Evolutionary conservation across 1,140 invertebrate species (phyloP).

Genomic region (Gonatopus flavifemur): DNA sequence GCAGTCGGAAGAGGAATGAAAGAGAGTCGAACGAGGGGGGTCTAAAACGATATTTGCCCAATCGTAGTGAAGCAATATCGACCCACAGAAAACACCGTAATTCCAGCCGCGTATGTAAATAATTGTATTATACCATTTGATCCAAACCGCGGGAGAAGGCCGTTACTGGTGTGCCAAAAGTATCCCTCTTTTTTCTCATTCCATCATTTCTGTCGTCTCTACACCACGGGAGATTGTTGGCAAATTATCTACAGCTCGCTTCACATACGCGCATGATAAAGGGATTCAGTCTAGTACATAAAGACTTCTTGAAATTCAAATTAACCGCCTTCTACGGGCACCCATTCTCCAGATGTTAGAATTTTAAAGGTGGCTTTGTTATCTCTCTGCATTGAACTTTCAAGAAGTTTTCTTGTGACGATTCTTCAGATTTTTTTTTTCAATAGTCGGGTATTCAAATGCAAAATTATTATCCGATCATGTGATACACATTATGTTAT

Average conservation of each 20-base stretch:
- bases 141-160: not conserved
- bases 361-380: no score
- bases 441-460: no score
- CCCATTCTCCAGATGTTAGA: no score
- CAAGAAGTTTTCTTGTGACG: no score
- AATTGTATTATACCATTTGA: conserved; percentile 47
- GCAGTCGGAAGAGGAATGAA: conserved; percentile 1
- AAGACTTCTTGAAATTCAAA: conserved; percentile 37
- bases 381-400: no score
- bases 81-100: conserved; percentile 36
- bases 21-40: conserved; percentile 2
- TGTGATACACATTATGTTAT: no score
- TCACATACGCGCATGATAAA: conserved; percentile 26
- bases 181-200: no score
- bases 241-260: conserved; percentile 40
- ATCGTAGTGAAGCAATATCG: conserved; percentile 45
- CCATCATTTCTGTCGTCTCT: conserved; percentile 8
- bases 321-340: no score
- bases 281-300: conserved; percentile 19
- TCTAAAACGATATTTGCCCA: conserved; percentile 50
- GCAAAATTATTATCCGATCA: no score
- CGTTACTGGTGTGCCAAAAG: no score
- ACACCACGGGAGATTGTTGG: conserved; percentile 33
- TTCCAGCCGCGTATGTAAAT: conserved; percentile 48
- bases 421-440: no score